Conservation (phyloP, 1,140 invertebrate species). For the Penaeus japonicus region DNA sequence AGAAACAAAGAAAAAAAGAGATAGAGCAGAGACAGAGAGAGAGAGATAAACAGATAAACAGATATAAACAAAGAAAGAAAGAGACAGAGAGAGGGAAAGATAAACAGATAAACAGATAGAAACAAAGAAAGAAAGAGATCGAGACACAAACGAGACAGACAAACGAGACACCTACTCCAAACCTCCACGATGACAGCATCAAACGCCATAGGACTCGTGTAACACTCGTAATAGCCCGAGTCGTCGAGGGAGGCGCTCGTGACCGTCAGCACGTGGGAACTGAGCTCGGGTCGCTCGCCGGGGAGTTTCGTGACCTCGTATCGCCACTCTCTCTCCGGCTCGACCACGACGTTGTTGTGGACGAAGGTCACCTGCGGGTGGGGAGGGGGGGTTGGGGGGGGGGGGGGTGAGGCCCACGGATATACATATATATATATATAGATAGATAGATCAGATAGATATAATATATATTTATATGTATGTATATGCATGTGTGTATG, state of each 20-base stretch:
- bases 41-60: too few species aligned
- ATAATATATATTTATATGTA: background rate
- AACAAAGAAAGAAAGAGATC: too few species aligned
- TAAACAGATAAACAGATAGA: too few species aligned
- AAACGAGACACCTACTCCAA: conserved; percentile 18
- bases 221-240: conserved; percentile 27
- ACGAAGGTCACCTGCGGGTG: conserved; percentile 34
- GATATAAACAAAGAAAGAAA: too few species aligned
- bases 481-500: background rate
- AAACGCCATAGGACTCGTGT: background rate
- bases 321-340: conserved; percentile 14
- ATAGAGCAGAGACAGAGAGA: too few species aligned
- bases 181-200: background rate
- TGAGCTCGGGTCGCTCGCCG: background rate
- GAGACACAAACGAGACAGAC: background rate
- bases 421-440: background rate
- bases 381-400: background rate
- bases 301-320: background rate
- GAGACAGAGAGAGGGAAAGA: too few species aligned
- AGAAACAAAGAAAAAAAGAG: too few species aligned
- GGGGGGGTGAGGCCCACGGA: background rate
- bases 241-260: background rate
- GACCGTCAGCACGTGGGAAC: conserved; percentile 13
- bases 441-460: background rate
- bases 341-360: conserved; percentile 20